phyloP scores from a whole-genome alignment of 2,888 invertebrate genomes.

The Lasiommata megera region DNA sequence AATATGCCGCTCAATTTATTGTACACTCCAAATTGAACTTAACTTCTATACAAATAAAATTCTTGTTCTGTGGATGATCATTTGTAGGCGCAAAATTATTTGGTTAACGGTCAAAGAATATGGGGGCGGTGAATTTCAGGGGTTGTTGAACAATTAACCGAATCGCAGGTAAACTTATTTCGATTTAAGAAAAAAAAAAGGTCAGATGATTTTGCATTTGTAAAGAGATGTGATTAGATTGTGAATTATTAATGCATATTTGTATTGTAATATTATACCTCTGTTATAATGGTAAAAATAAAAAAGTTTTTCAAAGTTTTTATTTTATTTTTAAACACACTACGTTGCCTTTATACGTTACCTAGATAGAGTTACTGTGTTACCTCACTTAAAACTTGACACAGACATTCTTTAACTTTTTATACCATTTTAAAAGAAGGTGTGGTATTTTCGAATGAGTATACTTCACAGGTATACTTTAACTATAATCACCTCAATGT shows the following conservation, averaged over 20 bases:
- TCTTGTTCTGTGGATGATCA: neutral
- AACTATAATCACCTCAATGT: conserved; percentile 19
- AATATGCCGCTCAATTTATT: neutral
- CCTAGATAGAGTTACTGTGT: no score
- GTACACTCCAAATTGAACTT: conserved; percentile 20
- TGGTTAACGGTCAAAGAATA: conserved; percentile 41
- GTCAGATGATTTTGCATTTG: conserved; percentile 53
- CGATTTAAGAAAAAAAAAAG: conserved; percentile 51
- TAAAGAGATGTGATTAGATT: conserved; percentile 35
- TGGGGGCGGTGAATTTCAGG: conserved; percentile 66
- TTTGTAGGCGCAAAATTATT: conserved; percentile 15
- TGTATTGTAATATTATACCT: conserved; percentile 17
- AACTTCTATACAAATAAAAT: conserved; percentile 27
- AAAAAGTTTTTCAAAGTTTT: neutral
- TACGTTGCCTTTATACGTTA: no score
- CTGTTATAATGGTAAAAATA: conserved; percentile 10
- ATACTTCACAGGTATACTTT: conserved; percentile 8
- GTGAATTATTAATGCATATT: conserved; percentile 31
- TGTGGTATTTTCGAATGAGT: conserved; percentile 2
- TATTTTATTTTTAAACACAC: no score
- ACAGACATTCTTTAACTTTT: neutral
- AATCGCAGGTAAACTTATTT: conserved; percentile 70
- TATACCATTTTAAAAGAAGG: neutral
- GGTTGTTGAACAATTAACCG: conserved; percentile 72
- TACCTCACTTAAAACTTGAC: no score